These are phyloP conservation scores for Eupleurogrammus muticus DNA, from an alignment of 2,797 vertebrate genomes.

Conservation along the genomic window DNA sequence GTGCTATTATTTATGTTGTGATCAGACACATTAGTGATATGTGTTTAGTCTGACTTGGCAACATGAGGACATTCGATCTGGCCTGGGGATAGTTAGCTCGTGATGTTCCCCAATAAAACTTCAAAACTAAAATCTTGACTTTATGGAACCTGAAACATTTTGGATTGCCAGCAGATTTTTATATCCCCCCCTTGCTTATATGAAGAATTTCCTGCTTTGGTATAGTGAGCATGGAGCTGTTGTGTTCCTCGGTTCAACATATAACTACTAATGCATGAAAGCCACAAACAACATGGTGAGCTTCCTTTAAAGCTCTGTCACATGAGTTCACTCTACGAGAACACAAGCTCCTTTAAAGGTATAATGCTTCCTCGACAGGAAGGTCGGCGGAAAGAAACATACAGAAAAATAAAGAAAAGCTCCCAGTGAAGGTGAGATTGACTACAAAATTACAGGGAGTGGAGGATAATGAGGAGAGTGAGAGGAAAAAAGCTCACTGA, in stretches of 20 bases:
- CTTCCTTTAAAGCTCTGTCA: background rate
- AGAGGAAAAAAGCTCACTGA: slow-evolving; percentile 51
- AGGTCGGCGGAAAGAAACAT: slow-evolving; percentile 8
- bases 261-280: background rate
- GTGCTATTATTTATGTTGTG: background rate
- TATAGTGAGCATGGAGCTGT: background rate
- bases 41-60: no score
- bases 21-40: background rate
- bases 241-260: background rate
- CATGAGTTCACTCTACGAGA: background rate
- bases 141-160: no score
- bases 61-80: no score
- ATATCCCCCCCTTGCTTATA: background rate
- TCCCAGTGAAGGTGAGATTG: slow-evolving; percentile 26
- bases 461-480: slow-evolving; percentile 47
- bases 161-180: no score
- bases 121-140: background rate
- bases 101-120: background rate
- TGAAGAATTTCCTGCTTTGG: background rate
- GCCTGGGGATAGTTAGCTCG: no score
- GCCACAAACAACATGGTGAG: background rate
- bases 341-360: background rate
- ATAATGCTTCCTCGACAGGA: slow-evolving; percentile 6
- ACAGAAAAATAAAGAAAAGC: slow-evolving; percentile 4
- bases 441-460: slow-evolving; percentile 33